Percentiles rank a stretch among this genome's conserved stretches.
phyloP scores from a whole-genome alignment of 2,797 vertebrate species.

The Linurgus olivaceus region DNA sequence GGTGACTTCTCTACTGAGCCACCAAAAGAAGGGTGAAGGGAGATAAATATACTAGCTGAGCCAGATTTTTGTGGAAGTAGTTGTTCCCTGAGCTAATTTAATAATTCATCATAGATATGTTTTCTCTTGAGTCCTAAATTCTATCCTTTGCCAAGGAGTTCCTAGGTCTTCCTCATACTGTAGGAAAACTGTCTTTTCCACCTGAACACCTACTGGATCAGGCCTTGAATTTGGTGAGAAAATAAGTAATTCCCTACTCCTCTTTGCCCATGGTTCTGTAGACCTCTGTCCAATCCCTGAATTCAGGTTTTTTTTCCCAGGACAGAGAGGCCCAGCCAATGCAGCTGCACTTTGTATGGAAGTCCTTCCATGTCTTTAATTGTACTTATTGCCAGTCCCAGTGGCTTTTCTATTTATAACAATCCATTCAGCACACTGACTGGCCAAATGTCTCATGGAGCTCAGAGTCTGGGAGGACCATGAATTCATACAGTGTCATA shows the following conservation, averaged over 20 bases:
- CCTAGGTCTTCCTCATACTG: background rate
- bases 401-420: background rate
- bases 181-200: background rate
- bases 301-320: background rate
- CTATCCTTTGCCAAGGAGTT: background rate
- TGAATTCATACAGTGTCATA: background rate
- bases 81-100: background rate
- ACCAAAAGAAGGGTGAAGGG: background rate
- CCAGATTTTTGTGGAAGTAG: background rate
- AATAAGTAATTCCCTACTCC: background rate
- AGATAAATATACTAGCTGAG: background rate
- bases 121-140: background rate
- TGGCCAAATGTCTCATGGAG: background rate
- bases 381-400: background rate
- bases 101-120: accelerated
- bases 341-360: background rate
- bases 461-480: background rate
- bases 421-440: background rate
- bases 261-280: background rate
- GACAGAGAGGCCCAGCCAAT: background rate
- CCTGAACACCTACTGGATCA: background rate
- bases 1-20: background rate
- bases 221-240: background rate
- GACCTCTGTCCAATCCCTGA: background rate
- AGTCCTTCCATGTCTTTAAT: background rate